Evolutionary conservation across 2,113 vertebrate species (phyloP).

Genomic region (Chunga burmeisteri): DNA sequence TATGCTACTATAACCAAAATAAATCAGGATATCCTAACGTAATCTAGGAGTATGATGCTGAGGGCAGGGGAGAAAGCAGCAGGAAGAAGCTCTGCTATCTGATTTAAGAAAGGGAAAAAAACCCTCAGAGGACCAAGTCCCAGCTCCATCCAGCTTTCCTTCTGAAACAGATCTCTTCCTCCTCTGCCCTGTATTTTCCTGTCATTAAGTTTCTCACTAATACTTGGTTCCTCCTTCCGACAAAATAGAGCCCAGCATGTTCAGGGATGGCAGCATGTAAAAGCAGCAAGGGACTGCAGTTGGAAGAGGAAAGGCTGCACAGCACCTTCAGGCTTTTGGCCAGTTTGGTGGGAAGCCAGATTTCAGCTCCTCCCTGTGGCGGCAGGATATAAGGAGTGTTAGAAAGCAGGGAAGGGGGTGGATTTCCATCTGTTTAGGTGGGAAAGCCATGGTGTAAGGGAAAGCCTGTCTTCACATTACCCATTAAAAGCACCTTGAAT

Average conservation of each 20-base stretch:
- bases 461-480: background rate
- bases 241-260: background rate
- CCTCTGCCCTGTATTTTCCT: background rate
- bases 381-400: slow-evolving; percentile 43
- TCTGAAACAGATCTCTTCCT: background rate
- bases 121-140: background rate
- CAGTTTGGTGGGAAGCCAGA: slow-evolving; percentile 38
- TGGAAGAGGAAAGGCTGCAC: background rate
- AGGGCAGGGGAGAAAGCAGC: background rate
- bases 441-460: background rate
- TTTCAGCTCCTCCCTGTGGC: slow-evolving; percentile 26
- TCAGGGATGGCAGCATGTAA: background rate
- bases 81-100: background rate
- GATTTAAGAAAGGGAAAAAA: background rate
- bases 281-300: background rate
- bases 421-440: slow-evolving; percentile 44
- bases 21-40: background rate
- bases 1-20: background rate
- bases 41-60: background rate
- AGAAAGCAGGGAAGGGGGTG: slow-evolving; percentile 10
- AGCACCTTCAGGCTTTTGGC: slow-evolving; percentile 20
- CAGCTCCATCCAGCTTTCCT: background rate
- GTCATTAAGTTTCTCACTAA: background rate
- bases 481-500: background rate
- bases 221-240: background rate